Conservation (phyloP, 2,113 vertebrate genomes). For the Pampusana beccarii region DNA sequence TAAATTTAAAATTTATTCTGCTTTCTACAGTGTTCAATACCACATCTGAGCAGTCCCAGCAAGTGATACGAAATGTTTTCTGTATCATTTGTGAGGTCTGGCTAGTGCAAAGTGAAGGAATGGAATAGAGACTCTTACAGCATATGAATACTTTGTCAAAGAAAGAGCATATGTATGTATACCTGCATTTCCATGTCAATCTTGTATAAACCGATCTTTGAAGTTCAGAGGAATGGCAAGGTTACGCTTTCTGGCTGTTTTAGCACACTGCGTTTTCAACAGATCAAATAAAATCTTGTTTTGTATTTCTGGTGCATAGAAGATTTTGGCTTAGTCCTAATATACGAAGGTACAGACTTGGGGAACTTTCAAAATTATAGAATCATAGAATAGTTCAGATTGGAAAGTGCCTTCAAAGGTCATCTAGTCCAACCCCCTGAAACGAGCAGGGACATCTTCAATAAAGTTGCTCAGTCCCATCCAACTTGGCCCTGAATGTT, state of each 20-base stretch:
- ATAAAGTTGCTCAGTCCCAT: neutral
- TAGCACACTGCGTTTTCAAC: neutral
- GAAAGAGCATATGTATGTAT: neutral
- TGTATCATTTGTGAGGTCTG: neutral
- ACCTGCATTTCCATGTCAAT: neutral
- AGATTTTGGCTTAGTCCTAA: neutral
- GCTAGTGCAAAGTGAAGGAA: neutral
- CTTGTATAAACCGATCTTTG: neutral
- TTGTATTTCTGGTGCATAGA: neutral
- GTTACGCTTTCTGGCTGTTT: neutral
- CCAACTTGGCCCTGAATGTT: neutral
- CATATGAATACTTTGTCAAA: neutral
- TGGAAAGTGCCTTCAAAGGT: neutral
- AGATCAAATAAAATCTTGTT: neutral
- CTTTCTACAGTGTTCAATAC: neutral
- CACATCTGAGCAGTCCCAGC: neutral
- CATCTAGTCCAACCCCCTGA: fast-evolving
- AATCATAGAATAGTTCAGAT: neutral
- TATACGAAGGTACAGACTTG: neutral
- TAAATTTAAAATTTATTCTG: neutral
- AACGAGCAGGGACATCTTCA: neutral
- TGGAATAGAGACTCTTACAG: neutral
- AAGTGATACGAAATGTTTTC: neutral
- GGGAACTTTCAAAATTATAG: neutral
- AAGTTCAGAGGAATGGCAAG: neutral